Evolutionary conservation across 1,140 invertebrate genomes (phyloP), one percentile per base, ranked within the genome.

Genomic region (Cydia fagiglandana): DNA sequence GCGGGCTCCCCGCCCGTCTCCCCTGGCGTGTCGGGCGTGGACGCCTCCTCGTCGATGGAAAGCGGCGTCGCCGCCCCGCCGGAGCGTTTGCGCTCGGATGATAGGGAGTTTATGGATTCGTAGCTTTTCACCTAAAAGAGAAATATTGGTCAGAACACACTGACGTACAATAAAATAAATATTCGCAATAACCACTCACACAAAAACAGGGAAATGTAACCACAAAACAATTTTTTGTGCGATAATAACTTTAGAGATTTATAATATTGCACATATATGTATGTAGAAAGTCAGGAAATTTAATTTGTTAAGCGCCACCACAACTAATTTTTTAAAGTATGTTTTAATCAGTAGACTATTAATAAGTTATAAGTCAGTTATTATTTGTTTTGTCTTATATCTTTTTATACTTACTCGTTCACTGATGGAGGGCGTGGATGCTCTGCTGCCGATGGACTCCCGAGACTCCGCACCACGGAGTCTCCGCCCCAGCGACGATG

Each of bases 41-140:
- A 87, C 6, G 88, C 88, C 78, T 92, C 91, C 47, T 93, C 91
- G 73, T 93, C 91, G 13, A 91, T 92, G 10, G 93, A 93, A 4
- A 89, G 84, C 2, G 93, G 93, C 0, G 93, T 93, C 4, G 90
- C 91, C 41, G 92, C 91, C 5, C 91, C 90, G n/a, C 91, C 93
- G 0, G 90, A 92, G 2, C 89, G 81, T 66, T 93, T 93, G 5
- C 92, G 86, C 76, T 93, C 93, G 10, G 92, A 93, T 47, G 94
- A 94, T 12, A 95, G 78, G 0, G 94, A 95, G 41, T 94, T 94
- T 2, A 95, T 94, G 12, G 94, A 94, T 85, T 94, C 94, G 79
- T 94, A 95, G 80, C 94, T 94, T 84, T 95, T 95, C 64, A 95
- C 94, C 94, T 95, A 73, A 15, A 77, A 81, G 74, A 79, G 6